Evolutionary conservation across 2,113 vertebrate species (phyloP), one percentile per base, ranked within the genome.

Genomic region (Orycteropus afer): DNA sequence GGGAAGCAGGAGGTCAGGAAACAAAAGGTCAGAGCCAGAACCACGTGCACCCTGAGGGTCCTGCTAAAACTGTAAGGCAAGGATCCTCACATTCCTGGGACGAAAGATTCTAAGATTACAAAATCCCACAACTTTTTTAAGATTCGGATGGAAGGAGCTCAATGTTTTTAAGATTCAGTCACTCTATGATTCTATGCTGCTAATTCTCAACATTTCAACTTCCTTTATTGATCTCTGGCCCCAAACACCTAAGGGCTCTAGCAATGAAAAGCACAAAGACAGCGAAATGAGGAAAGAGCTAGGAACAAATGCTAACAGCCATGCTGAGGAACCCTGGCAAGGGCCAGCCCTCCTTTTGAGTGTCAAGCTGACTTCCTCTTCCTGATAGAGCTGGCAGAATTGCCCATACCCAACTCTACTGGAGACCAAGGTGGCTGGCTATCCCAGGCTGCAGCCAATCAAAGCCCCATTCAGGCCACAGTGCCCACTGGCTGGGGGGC

Each of bases 201-300:
- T 76, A n/a, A 45, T 73, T 93, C 85, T 80, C 53, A 57, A 57
- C 34, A 55, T 76, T 65, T 82, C 59, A 69, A 51, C n/a, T 76
- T 65, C 55, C 40, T 10, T 25, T 25, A 15, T 86, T 91, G 78
- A 42, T 45, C 0, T 0, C 34, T 45, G 71, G 51, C 53, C 42
- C 81, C 91, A 85, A 78, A 89, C 67, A 61, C 12, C 69, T 22
- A 14, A 77, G 23, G 53, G 42, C 51, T 25, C 79, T 29, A 14
- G 51, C 61, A 49, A n/a, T 11, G 7, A n/a, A 73, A 84, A 95
- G 87, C 65, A 95, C 80, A 89, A 42, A 86, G 59, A 89, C 17
- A 40, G 5, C n/a, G 77, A 34, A 42, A 20, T 11, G 32, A 51
- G 0, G 32, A 73, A 49, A 42, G 71, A 29, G 17, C 40, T 25